Percentiles rank a stretch among this genome's conserved stretches.
Conservation (phyloP, 2,113 vertebrate species). For the Falcunculus frontatus region DNA sequence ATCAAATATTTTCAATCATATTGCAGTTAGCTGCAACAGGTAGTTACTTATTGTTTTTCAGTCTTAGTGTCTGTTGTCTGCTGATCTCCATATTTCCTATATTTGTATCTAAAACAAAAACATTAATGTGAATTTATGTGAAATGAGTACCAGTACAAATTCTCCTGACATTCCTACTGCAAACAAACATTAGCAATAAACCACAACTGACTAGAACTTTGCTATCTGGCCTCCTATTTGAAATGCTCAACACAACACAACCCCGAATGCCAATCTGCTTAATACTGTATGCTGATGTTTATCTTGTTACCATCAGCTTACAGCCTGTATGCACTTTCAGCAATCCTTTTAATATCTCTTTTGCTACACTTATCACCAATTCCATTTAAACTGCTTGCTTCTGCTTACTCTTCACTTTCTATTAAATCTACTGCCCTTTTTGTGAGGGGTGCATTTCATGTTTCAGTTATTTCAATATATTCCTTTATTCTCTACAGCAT, state of each 20-base stretch:
- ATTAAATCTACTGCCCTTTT: neutral
- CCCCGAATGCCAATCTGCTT: neutral
- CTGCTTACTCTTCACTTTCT: neutral
- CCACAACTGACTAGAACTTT: neutral
- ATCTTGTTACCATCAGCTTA: neutral
- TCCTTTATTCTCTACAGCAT: neutral
- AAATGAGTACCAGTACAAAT: neutral
- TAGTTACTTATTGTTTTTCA: constrained; percentile 61
- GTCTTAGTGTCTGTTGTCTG: neutral
- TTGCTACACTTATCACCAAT: neutral
- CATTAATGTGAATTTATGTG: neutral
- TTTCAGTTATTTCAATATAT: neutral
- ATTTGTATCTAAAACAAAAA: constrained; percentile 54
- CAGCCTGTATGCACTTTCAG: neutral
- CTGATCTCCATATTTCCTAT: neutral
- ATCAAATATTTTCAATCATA: neutral
- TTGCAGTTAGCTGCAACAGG: constrained; percentile 9
- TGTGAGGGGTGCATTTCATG: neutral
- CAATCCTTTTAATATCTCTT: neutral
- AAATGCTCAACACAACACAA: neutral
- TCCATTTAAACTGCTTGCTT: neutral
- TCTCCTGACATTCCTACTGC: neutral
- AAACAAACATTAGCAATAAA: neutral
- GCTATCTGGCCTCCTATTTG: neutral
- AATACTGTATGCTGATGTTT: neutral